Conservation (phyloP, 2,888 invertebrate genomes). For the Pardosa pseudoannulata region DNA sequence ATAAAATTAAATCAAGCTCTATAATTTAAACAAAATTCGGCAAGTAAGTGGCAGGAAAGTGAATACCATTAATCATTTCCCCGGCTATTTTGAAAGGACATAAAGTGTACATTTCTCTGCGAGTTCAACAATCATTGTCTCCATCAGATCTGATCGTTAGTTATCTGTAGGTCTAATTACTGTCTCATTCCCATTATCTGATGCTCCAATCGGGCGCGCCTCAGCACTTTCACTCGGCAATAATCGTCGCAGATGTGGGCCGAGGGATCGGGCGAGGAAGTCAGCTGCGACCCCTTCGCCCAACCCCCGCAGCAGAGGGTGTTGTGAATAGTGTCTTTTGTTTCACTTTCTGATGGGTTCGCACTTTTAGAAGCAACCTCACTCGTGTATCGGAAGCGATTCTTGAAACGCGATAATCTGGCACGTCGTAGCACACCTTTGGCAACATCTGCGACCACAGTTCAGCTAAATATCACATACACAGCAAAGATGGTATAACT, state of each 20-base stretch:
- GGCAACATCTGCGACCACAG: too few species aligned
- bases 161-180: conserved; percentile 61
- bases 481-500: too few species aligned
- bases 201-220: conserved; percentile 27
- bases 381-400: neutral
- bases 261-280: conserved; percentile 26
- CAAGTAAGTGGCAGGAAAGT: neutral
- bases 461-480: too few species aligned
- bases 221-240: conserved; percentile 43
- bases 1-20: too few species aligned
- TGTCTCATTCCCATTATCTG: conserved; percentile 49
- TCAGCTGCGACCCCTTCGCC: conserved; percentile 4
- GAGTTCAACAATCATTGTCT: conserved; percentile 36
- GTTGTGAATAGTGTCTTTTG: conserved; percentile 13
- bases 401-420: neutral
- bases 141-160: conserved; percentile 31
- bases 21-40: neutral
- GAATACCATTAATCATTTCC: conserved; percentile 8
- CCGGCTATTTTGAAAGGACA: conserved; percentile 19
- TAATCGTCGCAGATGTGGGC: conserved; percentile 22
- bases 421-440: too few species aligned
- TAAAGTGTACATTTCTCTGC: neutral
- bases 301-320: conserved; percentile 15
- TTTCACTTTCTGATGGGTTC: neutral
- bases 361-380: conserved; percentile 7